Evolutionary conservation across 2,113 vertebrate species (phyloP).

Genomic region (Rhizomys pruinosus): DNA sequence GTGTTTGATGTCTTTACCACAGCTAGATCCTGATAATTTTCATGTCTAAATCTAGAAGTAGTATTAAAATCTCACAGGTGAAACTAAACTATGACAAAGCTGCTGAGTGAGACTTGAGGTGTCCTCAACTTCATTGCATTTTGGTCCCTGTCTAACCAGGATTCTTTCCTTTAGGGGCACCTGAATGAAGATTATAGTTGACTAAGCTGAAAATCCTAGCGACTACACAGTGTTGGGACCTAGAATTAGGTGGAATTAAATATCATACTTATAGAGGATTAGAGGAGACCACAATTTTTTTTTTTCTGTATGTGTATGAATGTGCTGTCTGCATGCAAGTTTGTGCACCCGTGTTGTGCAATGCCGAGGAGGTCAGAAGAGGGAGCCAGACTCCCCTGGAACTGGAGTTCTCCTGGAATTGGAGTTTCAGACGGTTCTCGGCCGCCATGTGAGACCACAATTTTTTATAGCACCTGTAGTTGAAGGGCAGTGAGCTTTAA

Average conservation of each 20-base stretch:
- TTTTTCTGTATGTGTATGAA: no score
- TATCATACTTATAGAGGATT: neutral
- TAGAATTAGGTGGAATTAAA: neutral
- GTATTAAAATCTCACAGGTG: neutral
- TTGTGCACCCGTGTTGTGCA: no score
- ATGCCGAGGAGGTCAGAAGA: no score
- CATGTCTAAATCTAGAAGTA: neutral
- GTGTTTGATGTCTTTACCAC: neutral
- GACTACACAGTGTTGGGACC: no score
- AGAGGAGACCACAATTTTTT: neutral
- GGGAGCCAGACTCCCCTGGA: no score
- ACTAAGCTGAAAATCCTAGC: neutral
- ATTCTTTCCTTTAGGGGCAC: neutral
- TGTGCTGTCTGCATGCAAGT: no score
- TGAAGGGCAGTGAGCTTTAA: slow-evolving; percentile 7
- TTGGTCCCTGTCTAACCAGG: neutral
- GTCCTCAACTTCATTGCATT: neutral
- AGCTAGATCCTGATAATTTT: neutral
- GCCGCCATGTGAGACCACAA: neutral
- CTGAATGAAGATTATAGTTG: neutral
- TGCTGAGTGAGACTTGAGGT: neutral
- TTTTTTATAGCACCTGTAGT: neutral
- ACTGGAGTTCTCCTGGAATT: no score
- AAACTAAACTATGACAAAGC: neutral
- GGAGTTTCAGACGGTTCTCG: no score